These are phyloP conservation scores for Microcebus murinus DNA, from an alignment of 2,113 vertebrate species.

Conservation along the genomic window DNA sequence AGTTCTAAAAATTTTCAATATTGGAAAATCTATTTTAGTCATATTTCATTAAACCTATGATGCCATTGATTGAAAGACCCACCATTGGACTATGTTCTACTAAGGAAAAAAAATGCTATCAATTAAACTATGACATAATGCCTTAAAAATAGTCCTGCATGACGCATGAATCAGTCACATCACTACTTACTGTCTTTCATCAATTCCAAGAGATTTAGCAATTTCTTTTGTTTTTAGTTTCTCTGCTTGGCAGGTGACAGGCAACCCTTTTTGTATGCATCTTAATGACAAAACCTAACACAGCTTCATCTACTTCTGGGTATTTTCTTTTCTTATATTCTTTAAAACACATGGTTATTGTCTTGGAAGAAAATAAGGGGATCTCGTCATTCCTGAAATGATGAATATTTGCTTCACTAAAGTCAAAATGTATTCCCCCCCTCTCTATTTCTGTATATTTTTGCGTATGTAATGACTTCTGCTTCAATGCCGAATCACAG, in stretches of 20 bases:
- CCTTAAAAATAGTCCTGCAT: neutral
- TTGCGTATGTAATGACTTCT: slow-evolving; percentile 15
- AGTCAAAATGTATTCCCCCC: neutral
- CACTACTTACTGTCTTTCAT: neutral
- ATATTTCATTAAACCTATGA: neutral
- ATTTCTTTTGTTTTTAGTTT: slow-evolving; percentile 35
- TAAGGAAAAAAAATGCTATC: neutral
- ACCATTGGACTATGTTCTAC: neutral
- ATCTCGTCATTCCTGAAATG: neutral
- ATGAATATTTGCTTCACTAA: slow-evolving; percentile 40
- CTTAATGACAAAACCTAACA: neutral
- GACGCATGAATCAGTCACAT: neutral
- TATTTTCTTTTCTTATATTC: slow-evolving; percentile 20
- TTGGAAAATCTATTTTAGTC: slow-evolving; percentile 29
- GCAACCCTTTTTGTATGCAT: neutral
- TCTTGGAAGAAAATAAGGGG: neutral
- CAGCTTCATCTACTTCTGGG: neutral
- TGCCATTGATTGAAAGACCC: neutral
- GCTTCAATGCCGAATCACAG: neutral
- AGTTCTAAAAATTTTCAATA: neutral
- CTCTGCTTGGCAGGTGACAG: neutral
- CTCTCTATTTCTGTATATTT: slow-evolving; percentile 50
- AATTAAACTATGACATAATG: neutral
- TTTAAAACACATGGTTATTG: slow-evolving; percentile 12
- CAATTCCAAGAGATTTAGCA: neutral